Base-by-base conservation (phyloP, 2,113 vertebrate species). In the Corydoras maculifer region DNA sequence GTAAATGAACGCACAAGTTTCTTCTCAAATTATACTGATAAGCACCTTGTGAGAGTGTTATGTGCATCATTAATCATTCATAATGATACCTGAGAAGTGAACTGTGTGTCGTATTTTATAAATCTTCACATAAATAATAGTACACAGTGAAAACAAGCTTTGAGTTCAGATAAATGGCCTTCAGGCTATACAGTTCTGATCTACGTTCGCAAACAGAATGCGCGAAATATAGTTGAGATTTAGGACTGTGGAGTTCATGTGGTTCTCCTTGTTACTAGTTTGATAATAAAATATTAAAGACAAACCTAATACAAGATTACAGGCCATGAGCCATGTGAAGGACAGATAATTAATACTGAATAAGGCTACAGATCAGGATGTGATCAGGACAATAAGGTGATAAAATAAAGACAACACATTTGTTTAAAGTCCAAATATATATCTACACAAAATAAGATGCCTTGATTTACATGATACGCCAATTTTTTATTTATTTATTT, bases 81-180 rank as follows among this genome's bases (percentile, higher is more conserved):
- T 8, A 48, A 35, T 35, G 48, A 66, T 73, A 50, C 25, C 25
- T 53, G 71, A 13, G 12, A 66, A 51, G 62, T 15, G 55, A 4
- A 59, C 35, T 6, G 63, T 66, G 32, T 49, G 5, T 10, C 9
- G 10, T 67, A 11, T 29, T 68, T 18, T 53, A 57, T 35, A 7
- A 63, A 76, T 49, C 57, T 9, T 64, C 54, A 59, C 63, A 31
- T 55, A 35, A 43, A 14, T 49, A 59, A 59, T 43, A 43, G 35
- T 43, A 73, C 32, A 74, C 53, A 65, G 64, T 53, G 31, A 7
- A 65, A 35, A 62, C n/a, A 30, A 30, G 14, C 49, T 35, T 4
- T 72, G 48, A 73, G 62, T 48, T 54, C 71, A 65, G 51, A 53
- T 58, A 18, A 54, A 60, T 69, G 61, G 50, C 51, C 54, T 59